Percentiles rank a stretch among this genome's conserved stretches.
phyloP scores from a whole-genome alignment of 2,797 vertebrate genomes.

The Chloroceryle amazona region DNA sequence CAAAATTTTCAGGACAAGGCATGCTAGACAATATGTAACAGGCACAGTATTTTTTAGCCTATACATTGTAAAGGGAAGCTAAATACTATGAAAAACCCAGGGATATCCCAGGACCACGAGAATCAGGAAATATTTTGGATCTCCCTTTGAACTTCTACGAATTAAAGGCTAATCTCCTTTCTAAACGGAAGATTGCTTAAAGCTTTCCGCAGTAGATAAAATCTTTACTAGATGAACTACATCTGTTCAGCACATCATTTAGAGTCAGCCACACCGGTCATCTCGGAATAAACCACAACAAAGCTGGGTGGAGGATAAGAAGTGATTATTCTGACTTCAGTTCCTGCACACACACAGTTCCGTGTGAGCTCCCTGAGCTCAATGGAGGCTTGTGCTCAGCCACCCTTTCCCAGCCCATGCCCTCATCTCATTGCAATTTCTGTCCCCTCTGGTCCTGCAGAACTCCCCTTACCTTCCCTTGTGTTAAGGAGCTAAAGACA shows the following conservation, averaged over 20 bases:
- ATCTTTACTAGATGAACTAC: constrained; percentile 9
- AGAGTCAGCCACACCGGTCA: not conserved
- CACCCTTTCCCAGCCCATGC: constrained; percentile 65
- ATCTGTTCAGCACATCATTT: constrained; percentile 13
- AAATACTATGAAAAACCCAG: not conserved
- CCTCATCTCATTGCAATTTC: constrained; percentile 80
- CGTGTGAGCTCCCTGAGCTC: not conserved
- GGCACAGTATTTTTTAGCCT: not conserved
- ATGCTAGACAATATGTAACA: not conserved
- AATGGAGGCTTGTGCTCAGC: constrained; percentile 71
- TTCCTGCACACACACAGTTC: not conserved
- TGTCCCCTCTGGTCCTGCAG: constrained; percentile 75
- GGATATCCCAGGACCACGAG: not conserved
- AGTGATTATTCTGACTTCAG: not conserved
- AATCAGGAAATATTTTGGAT: not conserved
- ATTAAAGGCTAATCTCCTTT: constrained; percentile 36
- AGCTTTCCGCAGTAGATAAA: not conserved
- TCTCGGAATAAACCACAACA: not conserved
- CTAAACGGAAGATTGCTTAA: constrained; percentile 17
- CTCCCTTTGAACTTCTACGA: constrained; percentile 43
- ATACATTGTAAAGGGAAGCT: not conserved
- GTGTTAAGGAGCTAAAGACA: constrained; percentile 76
- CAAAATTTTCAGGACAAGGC: not conserved
- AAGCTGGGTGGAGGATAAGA: not conserved
- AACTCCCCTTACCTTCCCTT: constrained; percentile 82